Evolutionary conservation across 2,888 invertebrate genomes (phyloP).

Genomic region (Caenorhabditis uteleia): DNA sequence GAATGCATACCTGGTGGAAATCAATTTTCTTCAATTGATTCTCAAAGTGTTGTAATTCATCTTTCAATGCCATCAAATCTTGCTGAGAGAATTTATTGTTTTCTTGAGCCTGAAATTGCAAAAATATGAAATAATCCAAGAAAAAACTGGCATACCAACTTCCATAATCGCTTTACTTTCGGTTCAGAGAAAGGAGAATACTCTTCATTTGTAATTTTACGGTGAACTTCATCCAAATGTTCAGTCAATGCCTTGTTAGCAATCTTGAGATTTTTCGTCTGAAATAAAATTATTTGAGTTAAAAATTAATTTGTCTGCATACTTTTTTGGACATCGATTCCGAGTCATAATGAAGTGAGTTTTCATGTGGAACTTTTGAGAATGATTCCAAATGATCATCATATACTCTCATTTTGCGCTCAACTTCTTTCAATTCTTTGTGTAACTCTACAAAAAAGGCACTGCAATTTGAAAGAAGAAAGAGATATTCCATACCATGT

Average conservation of each 20-base stretch:
- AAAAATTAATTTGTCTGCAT: background rate
- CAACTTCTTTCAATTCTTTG: conserved; percentile 45
- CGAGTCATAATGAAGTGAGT: conserved; percentile 36
- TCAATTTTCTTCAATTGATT: conserved; percentile 54
- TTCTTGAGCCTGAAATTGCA: conserved; percentile 37
- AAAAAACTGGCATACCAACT: conserved; percentile 36
- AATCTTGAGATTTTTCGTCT: conserved; percentile 24
- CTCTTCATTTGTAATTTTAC: conserved; percentile 29
- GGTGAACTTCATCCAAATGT: conserved; percentile 36
- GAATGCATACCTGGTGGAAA: conserved; percentile 44
- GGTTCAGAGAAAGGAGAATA: conserved; percentile 53
- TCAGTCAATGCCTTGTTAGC: conserved; percentile 30
- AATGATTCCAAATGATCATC: conserved; percentile 43
- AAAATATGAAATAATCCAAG: background rate
- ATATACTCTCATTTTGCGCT: conserved; percentile 39
- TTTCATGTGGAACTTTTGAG: conserved; percentile 47
- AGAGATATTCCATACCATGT: conserved; percentile 17
- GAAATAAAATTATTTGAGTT: too few species aligned
- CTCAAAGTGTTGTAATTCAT: conserved; percentile 60
- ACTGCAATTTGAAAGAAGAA: too few species aligned
- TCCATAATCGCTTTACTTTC: conserved; percentile 60
- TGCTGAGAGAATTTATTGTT: conserved; percentile 39
- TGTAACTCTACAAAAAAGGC: conserved; percentile 34
- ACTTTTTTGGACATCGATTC: conserved; percentile 8
- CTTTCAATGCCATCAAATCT: conserved; percentile 37